Conservation (phyloP, 92 coral and sea anemone species). For the Siderastrea radians region DNA sequence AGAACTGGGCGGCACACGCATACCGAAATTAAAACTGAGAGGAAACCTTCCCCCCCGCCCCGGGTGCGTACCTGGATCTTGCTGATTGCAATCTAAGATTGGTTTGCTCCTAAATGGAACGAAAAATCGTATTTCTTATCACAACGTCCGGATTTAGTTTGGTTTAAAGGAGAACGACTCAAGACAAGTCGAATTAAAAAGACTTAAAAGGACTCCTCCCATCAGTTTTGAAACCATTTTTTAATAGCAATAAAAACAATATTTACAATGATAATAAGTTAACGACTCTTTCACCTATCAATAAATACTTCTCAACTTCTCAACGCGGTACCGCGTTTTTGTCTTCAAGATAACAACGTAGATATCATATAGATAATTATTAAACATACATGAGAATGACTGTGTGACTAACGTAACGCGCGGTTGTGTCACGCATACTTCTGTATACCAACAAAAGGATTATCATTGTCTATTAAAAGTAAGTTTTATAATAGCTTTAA, state of each 20-base stretch:
- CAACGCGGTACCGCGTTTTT: slow-evolving; percentile 3
- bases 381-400: neutral
- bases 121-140: too few relatives aligned
- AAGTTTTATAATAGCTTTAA: slow-evolving; percentile 7
- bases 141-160: too few relatives aligned
- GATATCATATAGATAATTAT: neutral
- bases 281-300: slow-evolving; percentile 36
- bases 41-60: too few relatives aligned
- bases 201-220: neutral
- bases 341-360: slow-evolving; percentile 11
- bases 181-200: neutral
- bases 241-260: slow-evolving; percentile 37
- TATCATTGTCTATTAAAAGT: neutral
- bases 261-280: slow-evolving; percentile 61
- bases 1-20: too few relatives aligned
- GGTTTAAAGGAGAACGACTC: neutral
- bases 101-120: too few relatives aligned
- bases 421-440: neutral
- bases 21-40: too few relatives aligned
- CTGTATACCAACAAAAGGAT: neutral
- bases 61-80: too few relatives aligned
- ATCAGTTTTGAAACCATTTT: slow-evolving; percentile 15
- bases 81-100: too few relatives aligned
- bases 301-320: slow-evolving; percentile 48
- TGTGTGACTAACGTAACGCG: neutral